A percentile compares a stretch with the other conserved stretches of the same genome.
Evolutionary conservation across 2,888 invertebrate species (phyloP).

Genomic region (Watsonalla binaria): DNA sequence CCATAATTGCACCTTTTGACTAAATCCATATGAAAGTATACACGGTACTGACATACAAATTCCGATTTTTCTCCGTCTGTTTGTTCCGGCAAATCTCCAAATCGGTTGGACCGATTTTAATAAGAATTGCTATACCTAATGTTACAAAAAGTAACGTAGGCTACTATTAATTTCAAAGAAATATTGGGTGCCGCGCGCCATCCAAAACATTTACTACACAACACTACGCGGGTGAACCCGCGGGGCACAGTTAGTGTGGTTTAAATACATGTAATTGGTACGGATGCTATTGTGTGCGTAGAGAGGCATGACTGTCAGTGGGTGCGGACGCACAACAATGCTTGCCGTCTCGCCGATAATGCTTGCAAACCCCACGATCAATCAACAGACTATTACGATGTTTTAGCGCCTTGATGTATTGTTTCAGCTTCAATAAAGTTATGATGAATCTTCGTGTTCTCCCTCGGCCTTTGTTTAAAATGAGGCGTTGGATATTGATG

Average conservation of each 20-base stretch:
- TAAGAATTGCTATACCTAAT: too few species aligned
- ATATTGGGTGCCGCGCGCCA: too few species aligned
- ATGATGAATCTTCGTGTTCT: slow-evolving; percentile 75
- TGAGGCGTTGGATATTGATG: slow-evolving; percentile 69
- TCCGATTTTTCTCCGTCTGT: too few species aligned
- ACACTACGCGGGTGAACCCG: slow-evolving; percentile 26
- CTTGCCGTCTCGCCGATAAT: slow-evolving; percentile 47
- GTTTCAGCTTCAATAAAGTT: slow-evolving; percentile 77
- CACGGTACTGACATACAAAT: too few species aligned
- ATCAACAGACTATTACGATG: slow-evolving; percentile 74
- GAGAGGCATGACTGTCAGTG: slow-evolving; percentile 18
- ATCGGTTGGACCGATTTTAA: too few species aligned
- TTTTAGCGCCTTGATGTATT: slow-evolving; percentile 77
- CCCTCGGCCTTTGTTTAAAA: slow-evolving; percentile 63
- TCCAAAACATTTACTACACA: neutral
- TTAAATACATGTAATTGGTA: slow-evolving; percentile 51
- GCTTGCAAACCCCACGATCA: slow-evolving; percentile 66
- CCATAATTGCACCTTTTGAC: too few species aligned
- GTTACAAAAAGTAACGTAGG: too few species aligned
- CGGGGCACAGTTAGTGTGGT: slow-evolving; percentile 6
- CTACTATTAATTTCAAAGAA: too few species aligned
- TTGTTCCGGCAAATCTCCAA: too few species aligned
- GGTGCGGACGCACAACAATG: slow-evolving; percentile 41
- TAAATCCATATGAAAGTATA: too few species aligned
- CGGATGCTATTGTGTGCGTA: slow-evolving; percentile 49